These are phyloP conservation scores for Calyptommatus sinebrachiatus DNA, from an alignment of 2,113 vertebrate genomes.

Conservation along the genomic window DNA sequence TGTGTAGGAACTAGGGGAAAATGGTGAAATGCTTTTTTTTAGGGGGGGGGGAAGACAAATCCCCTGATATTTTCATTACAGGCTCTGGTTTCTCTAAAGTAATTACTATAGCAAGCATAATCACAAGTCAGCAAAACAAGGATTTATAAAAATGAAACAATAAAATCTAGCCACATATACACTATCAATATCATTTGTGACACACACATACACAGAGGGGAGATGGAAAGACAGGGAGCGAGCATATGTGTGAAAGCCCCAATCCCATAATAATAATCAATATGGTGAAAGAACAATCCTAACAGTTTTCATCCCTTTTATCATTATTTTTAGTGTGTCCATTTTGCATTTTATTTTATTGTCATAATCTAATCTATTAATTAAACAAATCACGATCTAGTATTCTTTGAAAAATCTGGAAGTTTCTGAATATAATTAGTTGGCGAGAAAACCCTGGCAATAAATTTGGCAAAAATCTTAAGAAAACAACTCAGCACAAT, in stretches of 20 bases:
- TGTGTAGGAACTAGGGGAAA: conserved; percentile 39
- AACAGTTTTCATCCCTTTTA: too few relatives aligned
- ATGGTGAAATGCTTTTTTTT: conserved; percentile 1
- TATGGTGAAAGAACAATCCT: too few relatives aligned
- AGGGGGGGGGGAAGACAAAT: background rate
- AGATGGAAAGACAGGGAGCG: too few relatives aligned
- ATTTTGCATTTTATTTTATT: too few relatives aligned
- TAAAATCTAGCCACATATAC: background rate
- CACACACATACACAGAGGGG: too few relatives aligned
- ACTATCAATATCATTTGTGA: too few relatives aligned
- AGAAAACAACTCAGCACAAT: too few relatives aligned
- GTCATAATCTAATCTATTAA: too few relatives aligned
- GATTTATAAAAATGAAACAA: conserved; percentile 2
- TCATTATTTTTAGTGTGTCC: too few relatives aligned
- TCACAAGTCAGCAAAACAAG: background rate
- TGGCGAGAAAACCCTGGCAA: background rate
- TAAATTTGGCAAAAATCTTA: background rate
- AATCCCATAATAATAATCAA: too few relatives aligned
- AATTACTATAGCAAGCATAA: conserved; percentile 1
- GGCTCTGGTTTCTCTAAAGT: background rate
- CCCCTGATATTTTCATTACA: conserved; percentile 22
- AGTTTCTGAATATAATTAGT: background rate
- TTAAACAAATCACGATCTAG: background rate
- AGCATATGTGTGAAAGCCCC: too few relatives aligned
- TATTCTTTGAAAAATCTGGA: background rate